A percentile compares a stretch with the other conserved stretches of the same genome.
Evolutionary conservation across 2,797 vertebrate species (phyloP).

Genomic region (Echeneis naucrates): DNA sequence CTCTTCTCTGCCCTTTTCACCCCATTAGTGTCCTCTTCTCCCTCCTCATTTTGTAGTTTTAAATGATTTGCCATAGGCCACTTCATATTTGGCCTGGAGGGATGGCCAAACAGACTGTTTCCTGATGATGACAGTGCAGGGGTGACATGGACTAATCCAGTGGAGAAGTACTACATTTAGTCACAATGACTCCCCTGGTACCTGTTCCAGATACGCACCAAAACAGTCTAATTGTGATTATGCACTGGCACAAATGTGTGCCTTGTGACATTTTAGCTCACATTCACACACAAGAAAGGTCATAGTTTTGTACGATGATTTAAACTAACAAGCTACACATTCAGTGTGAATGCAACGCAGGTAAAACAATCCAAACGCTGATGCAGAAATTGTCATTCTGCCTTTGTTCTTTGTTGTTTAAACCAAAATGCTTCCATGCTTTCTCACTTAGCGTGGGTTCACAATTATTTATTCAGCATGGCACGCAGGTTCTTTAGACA

Average conservation of each 20-base stretch:
- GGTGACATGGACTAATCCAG: neutral
- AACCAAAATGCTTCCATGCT: conserved; percentile 5
- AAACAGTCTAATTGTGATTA: neutral
- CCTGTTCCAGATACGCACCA: neutral
- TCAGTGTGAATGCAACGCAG: neutral
- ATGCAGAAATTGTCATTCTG: neutral
- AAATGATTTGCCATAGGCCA: neutral
- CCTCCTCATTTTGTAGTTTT: neutral
- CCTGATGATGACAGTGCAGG: neutral
- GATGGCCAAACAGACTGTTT: neutral
- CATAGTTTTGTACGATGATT: neutral
- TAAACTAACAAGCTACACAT: neutral
- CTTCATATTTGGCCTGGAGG: neutral
- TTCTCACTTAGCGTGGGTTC: neutral
- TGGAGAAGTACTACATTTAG: no score
- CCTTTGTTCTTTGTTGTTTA: neutral
- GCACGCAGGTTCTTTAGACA: neutral
- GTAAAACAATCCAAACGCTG: neutral
- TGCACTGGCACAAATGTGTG: no score
- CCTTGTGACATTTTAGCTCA: no score
- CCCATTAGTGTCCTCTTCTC: neutral
- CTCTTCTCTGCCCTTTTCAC: no score
- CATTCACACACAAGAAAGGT: no score
- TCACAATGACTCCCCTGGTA: neutral
- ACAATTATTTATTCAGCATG: neutral